Base-by-base conservation (phyloP, 2,797 vertebrate species). In the Chaenodraco wilsoni region DNA sequence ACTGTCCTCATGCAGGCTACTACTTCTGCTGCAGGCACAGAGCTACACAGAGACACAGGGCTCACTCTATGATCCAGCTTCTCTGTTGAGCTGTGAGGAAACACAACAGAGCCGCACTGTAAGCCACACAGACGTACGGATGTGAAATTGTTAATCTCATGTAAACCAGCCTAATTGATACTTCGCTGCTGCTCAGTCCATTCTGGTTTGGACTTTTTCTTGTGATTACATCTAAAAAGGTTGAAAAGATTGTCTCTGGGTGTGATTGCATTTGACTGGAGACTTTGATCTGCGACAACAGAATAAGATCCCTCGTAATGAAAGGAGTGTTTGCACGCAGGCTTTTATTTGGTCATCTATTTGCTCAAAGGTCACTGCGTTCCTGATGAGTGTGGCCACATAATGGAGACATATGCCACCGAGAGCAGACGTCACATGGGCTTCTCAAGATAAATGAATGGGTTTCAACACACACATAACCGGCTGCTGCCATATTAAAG, bases 51-150 rank as follows among this genome's bases (percentile, higher is more conserved):
- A 86, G 79, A 74, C 66, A 70, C 21, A 79, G 64, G 74, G 89
- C 84, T 77, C 72, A 72, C 64, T 71, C 73, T 91, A n/a, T 89
- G 86, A 91, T 91, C 79, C 79, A 57, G 74, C 72, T 74, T 80
- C 79, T 80, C 63, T 40, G 69, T 56, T 82, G 75, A 87, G 82
- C 81, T 72, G 62, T 52, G n/a, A 52, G 75, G 85, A 92, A 87
- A 85, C 83, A 85, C 66, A 81, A 46, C 82, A 81, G 81, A 76
- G 88, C 85, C 58, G 56, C 78, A 70, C 76, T 82, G 61, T 57
- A 65, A 84, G 69, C 76, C 43, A 74, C 83, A 88, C 82, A 83
- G 68, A 84, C 74, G 78, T 27, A 77, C 45, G 43, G 72, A 87
- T 69, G 68, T 55, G 58, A 74, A 72, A 63, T 14, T 10, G 31